These are phyloP conservation scores for Pseudois nayaur DNA, from an alignment of 2,113 vertebrate species.

Conservation along the genomic window DNA sequence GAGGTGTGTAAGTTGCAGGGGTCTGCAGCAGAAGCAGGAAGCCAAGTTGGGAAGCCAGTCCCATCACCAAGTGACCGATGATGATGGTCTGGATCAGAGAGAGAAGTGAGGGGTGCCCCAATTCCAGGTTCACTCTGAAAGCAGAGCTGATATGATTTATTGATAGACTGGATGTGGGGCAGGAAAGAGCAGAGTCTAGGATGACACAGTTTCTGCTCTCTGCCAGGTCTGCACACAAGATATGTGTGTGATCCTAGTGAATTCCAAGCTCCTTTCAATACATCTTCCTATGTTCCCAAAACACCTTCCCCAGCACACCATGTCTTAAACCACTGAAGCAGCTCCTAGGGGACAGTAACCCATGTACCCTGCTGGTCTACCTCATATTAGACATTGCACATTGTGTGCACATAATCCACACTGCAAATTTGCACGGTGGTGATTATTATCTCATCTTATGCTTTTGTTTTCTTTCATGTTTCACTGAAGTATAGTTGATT, in stretches of 20 bases:
- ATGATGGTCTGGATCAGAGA: no score
- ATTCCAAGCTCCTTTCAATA: background rate
- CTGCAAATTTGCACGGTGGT: accelerated
- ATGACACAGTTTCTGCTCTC: background rate
- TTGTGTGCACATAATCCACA: background rate
- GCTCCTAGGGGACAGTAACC: background rate
- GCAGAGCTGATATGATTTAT: conserved; percentile 35
- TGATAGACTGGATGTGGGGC: conserved; percentile 29
- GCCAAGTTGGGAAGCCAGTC: background rate
- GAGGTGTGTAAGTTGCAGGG: background rate
- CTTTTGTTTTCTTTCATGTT: background rate
- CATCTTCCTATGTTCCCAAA: background rate
- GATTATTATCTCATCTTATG: background rate
- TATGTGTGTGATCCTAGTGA: background rate
- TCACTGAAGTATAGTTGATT: background rate
- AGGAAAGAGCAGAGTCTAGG: background rate
- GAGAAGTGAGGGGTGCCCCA: background rate
- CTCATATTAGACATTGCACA: background rate
- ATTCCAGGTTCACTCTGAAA: conserved; percentile 5
- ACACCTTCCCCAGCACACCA: background rate
- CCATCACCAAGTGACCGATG: background rate
- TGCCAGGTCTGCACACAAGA: background rate
- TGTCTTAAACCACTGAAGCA: background rate
- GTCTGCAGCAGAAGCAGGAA: background rate
- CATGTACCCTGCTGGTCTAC: background rate